Conservation (phyloP, 2,888 invertebrate species). For the Lampropteryx suffumata region DNA sequence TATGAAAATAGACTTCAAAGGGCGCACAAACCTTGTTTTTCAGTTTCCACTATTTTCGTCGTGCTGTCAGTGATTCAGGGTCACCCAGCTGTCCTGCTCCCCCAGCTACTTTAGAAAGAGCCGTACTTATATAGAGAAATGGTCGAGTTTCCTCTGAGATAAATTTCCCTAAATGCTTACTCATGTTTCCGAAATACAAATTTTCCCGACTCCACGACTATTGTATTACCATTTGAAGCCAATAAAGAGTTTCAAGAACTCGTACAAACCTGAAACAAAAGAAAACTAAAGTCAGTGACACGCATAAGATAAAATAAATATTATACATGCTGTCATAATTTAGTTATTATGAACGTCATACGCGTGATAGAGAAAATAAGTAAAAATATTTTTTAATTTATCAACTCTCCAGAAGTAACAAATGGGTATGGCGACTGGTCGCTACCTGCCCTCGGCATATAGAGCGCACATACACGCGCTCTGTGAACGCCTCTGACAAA, state of each 20-base stretch:
- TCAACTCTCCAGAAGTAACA: not conserved
- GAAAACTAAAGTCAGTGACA: constrained; percentile 39
- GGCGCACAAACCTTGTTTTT: constrained; percentile 11
- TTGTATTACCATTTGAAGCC: constrained; percentile 5
- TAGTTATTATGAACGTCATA: too few relatives aligned
- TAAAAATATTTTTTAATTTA: not conserved
- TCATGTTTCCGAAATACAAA: constrained; percentile 31
- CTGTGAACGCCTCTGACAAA: constrained; percentile 78
- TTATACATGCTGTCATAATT: constrained; percentile 32
- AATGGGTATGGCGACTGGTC: constrained; percentile 18
- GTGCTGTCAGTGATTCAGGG: constrained; percentile 15
- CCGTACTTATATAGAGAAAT: constrained; percentile 1
- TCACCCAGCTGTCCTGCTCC: constrained; percentile 20
- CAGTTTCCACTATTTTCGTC: constrained; percentile 19
- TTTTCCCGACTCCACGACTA: constrained; percentile 15
- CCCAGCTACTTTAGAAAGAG: constrained; percentile 2
- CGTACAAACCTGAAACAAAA: constrained; percentile 68
- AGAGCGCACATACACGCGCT: constrained; percentile 70
- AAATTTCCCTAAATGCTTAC: constrained; percentile 10
- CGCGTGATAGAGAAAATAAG: too few relatives aligned
- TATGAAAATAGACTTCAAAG: constrained; percentile 13
- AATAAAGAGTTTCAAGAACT: constrained; percentile 12
- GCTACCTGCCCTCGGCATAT: constrained; percentile 75
- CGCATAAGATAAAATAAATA: too few relatives aligned
- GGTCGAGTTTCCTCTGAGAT: constrained; percentile 2